Conservation (phyloP, 2,113 vertebrate genomes). For the Acrocephalus kingi region DNA sequence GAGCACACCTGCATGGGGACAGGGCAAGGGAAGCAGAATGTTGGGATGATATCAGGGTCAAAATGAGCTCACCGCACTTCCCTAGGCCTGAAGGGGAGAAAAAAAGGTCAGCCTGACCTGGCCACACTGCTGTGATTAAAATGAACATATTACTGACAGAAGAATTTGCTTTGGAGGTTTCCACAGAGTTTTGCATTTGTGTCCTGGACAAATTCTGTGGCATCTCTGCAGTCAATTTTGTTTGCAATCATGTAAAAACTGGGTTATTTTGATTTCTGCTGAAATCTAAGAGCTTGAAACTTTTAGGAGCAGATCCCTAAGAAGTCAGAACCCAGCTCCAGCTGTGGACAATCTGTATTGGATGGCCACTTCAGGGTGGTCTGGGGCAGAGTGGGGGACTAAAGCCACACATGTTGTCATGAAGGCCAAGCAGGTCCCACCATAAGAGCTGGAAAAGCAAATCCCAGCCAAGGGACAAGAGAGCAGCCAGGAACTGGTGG, state of each 20-base stretch:
- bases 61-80: rapidly evolving
- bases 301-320: not conserved
- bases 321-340: rapidly evolving
- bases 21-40: not conserved
- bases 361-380: not conserved
- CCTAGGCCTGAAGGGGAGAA: not conserved
- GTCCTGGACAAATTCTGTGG: not conserved
- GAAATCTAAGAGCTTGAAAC: not conserved
- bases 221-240: not conserved
- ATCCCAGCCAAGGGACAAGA: not conserved
- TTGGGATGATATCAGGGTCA: not conserved
- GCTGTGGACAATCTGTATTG: not conserved
- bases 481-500: rapidly evolving
- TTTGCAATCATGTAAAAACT: not conserved
- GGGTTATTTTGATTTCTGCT: not conserved
- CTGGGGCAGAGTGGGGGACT: rapidly evolving
- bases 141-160: not conserved
- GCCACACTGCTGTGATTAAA: not conserved
- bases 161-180: not conserved
- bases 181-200: not conserved
- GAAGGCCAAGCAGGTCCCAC: not conserved
- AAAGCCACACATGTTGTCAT: rapidly evolving
- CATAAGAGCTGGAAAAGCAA: not conserved
- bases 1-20: rapidly evolving
- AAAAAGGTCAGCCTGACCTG: not conserved